Evolutionary conservation across 53 echinoderm and acorn worm genomes (phyloP).

Genomic region (Holothuria leucospilota): DNA sequence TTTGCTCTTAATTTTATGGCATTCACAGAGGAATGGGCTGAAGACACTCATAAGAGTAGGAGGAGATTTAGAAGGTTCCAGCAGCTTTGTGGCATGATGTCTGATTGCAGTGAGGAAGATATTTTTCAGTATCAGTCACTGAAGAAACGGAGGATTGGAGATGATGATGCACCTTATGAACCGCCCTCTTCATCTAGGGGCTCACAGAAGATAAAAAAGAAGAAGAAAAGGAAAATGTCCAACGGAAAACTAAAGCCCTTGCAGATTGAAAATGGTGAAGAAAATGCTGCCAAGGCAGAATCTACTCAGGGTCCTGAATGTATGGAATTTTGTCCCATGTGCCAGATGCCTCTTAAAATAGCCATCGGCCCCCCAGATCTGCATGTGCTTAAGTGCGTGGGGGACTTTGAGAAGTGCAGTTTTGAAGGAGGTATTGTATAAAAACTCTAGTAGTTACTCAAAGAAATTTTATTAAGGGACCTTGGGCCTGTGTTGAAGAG

Average conservation of each 20-base stretch:
- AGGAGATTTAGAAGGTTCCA: too few relatives aligned
- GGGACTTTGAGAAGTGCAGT: neutral
- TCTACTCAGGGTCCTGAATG: neutral
- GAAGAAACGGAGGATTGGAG: neutral
- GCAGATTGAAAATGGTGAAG: neutral
- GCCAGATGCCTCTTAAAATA: slow-evolving; percentile 28
- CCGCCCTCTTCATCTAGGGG: neutral
- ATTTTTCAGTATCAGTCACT: slow-evolving; percentile 22
- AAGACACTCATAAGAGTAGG: too few relatives aligned
- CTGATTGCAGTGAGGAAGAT: slow-evolving; percentile 30
- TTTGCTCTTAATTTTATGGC: too few relatives aligned
- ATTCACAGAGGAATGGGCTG: too few relatives aligned
- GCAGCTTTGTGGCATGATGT: neutral
- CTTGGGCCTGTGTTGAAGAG: too few relatives aligned
- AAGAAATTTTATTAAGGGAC: too few relatives aligned
- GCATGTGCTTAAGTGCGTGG: slow-evolving; percentile 7
- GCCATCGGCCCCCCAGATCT: slow-evolving; percentile 10
- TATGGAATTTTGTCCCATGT: slow-evolving; percentile 20
- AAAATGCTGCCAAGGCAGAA: neutral
- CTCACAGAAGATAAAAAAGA: neutral
- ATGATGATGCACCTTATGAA: neutral
- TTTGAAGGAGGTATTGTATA: slow-evolving; percentile 20
- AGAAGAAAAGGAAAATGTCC: neutral
- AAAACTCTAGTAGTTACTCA: too few relatives aligned
- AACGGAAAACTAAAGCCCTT: neutral